These are phyloP conservation scores for Orcinus orca DNA, from an alignment of 2,113 vertebrate species.

Conservation along the genomic window DNA sequence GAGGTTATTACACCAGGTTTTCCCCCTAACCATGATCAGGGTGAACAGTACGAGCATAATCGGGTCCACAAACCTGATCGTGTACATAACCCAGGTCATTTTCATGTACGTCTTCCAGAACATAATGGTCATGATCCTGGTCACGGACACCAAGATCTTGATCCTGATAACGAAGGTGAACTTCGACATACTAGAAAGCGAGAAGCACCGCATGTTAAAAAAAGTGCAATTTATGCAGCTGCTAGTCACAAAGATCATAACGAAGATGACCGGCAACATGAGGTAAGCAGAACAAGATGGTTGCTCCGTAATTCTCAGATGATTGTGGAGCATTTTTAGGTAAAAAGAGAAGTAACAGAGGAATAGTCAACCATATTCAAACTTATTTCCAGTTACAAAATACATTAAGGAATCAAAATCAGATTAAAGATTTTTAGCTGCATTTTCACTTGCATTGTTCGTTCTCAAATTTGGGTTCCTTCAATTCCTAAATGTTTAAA, in stretches of 20 bases:
- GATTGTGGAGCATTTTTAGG: neutral
- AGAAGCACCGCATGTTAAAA: constrained; percentile 81
- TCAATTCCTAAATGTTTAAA: neutral
- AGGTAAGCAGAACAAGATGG: constrained; percentile 73
- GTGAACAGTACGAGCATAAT: constrained; percentile 81
- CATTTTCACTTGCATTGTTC: neutral
- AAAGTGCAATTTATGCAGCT: constrained; percentile 65
- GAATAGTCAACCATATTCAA: neutral
- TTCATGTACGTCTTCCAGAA: constrained; percentile 71
- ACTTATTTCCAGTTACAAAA: neutral
- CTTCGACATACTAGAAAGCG: constrained; percentile 80
- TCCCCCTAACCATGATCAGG: constrained; percentile 56
- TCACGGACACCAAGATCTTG: constrained; percentile 76
- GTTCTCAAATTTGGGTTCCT: neutral
- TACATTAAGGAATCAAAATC: neutral
- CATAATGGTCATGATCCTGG: constrained; percentile 57
- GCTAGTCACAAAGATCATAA: constrained; percentile 73
- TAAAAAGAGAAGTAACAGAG: neutral
- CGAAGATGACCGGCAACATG: constrained; percentile 76
- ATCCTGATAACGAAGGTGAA: constrained; percentile 59
- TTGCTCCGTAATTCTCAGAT: neutral
- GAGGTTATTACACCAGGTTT: constrained; percentile 74
- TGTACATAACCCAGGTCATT: constrained; percentile 53
- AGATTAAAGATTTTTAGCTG: neutral
- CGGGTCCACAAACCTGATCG: constrained; percentile 81